Evolutionary conservation across 2,113 vertebrate species (phyloP).

Genomic region (Psophia crepitans): DNA sequence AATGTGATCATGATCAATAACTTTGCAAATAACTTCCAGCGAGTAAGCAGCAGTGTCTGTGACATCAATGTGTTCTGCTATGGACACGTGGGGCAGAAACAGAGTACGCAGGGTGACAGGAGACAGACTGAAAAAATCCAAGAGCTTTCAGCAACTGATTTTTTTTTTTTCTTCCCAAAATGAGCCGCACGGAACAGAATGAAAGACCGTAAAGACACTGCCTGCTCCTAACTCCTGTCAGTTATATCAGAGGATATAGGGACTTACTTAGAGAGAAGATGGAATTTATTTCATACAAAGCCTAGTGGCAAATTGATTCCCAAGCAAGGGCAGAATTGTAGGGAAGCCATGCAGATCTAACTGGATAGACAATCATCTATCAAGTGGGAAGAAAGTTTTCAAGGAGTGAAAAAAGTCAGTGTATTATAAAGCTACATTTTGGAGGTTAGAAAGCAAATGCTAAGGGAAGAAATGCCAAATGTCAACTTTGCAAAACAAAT

Average conservation of each 20-base stretch:
- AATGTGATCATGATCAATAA: neutral
- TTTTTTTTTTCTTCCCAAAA: neutral
- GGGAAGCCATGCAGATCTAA: neutral
- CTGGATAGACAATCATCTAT: neutral
- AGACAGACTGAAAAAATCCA: neutral
- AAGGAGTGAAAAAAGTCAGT: neutral
- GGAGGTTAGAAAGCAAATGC: neutral
- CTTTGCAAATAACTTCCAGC: neutral
- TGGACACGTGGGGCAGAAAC: neutral
- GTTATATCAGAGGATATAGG: neutral
- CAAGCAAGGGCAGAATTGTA: neutral
- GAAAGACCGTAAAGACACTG: neutral
- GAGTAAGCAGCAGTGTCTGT: neutral
- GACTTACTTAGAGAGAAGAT: neutral
- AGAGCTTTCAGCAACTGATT: neutral
- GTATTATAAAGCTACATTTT: no score
- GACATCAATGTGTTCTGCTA: neutral
- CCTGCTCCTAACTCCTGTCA: neutral
- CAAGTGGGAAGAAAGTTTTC: neutral
- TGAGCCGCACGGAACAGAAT: neutral
- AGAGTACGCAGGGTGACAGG: neutral
- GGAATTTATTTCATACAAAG: neutral
- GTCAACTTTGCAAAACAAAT: neutral
- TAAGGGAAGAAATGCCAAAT: neutral
- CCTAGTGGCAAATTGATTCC: neutral